Conservation (phyloP, 2,888 invertebrate genomes). For the Philhelius pedissequus region DNA sequence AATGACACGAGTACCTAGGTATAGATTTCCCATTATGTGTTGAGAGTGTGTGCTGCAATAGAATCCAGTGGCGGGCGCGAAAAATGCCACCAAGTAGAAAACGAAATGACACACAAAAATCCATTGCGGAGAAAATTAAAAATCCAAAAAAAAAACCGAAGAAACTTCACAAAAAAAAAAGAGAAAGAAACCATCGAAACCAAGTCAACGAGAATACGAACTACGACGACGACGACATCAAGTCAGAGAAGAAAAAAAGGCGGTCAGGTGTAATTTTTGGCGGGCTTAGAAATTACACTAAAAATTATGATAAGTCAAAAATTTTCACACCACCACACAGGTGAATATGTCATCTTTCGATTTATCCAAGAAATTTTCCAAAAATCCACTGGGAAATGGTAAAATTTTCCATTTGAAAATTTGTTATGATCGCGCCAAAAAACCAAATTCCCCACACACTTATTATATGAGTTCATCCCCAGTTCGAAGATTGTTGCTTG, state of each 20-base stretch:
- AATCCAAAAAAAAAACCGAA: constrained; percentile 24
- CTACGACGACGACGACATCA: background rate
- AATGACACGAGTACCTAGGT: constrained; percentile 53
- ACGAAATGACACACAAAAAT: constrained; percentile 29
- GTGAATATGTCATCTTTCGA: constrained; percentile 24
- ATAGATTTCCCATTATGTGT: constrained; percentile 29
- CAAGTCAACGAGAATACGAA: background rate
- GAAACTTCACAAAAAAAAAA: background rate
- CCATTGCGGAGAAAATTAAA: constrained; percentile 13
- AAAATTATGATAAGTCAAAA: constrained; percentile 25
- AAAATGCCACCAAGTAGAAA: constrained; percentile 43
- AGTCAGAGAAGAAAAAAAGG: constrained; percentile 45
- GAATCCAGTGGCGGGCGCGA: constrained; percentile 59
- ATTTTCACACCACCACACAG: constrained; percentile 14
- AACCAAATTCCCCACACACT: constrained; percentile 30
- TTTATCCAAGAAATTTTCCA: constrained; percentile 11
- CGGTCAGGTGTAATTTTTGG: constrained; percentile 61
- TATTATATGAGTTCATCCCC: constrained; percentile 44
- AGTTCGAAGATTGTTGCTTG: constrained; percentile 38
- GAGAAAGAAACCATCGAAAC: constrained; percentile 43
- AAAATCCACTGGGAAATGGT: constrained; percentile 26
- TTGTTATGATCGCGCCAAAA: constrained; percentile 64
- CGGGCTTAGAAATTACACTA: constrained; percentile 53
- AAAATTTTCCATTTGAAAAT: constrained; percentile 55
- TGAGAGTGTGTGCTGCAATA: constrained; percentile 54